Conservation (phyloP, 53 echinoderm and acorn worm species). For the Paelopatides confundens region DNA sequence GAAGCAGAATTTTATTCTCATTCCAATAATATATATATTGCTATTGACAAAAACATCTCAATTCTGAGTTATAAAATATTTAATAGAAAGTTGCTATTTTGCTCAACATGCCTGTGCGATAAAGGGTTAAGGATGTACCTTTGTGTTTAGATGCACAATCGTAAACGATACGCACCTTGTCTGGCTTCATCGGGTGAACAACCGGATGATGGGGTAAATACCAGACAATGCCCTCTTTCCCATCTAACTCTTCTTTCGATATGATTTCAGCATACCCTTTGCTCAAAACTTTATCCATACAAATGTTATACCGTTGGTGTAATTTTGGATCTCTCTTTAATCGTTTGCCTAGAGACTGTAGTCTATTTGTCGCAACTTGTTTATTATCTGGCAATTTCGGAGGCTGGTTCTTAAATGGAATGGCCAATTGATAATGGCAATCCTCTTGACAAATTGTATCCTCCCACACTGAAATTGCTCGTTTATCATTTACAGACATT, state of each 20-base stretch:
- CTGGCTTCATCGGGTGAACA: constrained; percentile 49
- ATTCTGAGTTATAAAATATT: too few relatives aligned
- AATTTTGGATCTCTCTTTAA: constrained; percentile 9
- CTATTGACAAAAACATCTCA: too few relatives aligned
- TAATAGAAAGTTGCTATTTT: too few relatives aligned
- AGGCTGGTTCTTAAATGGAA: not conserved
- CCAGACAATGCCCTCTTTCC: not conserved
- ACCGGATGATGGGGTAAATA: constrained; percentile 65
- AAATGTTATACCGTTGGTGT: not conserved
- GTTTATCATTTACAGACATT: constrained; percentile 45
- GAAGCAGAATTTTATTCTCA: too few relatives aligned
- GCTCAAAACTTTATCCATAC: not conserved
- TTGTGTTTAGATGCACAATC: constrained; percentile 32
- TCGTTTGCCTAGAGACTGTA: not conserved
- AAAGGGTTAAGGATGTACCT: constrained; percentile 17
- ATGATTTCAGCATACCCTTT: constrained; percentile 18
- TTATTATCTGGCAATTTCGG: not conserved
- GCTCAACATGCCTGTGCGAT: too few relatives aligned
- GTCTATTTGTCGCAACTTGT: not conserved
- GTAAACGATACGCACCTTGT: constrained; percentile 4
- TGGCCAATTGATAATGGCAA: not conserved
- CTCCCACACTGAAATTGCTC: not conserved
- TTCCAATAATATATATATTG: too few relatives aligned
- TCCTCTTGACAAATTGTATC: not conserved
- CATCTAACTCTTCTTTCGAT: not conserved